Conservation (phyloP, 2,797 vertebrate genomes). For the Peromyscus eremicus region DNA sequence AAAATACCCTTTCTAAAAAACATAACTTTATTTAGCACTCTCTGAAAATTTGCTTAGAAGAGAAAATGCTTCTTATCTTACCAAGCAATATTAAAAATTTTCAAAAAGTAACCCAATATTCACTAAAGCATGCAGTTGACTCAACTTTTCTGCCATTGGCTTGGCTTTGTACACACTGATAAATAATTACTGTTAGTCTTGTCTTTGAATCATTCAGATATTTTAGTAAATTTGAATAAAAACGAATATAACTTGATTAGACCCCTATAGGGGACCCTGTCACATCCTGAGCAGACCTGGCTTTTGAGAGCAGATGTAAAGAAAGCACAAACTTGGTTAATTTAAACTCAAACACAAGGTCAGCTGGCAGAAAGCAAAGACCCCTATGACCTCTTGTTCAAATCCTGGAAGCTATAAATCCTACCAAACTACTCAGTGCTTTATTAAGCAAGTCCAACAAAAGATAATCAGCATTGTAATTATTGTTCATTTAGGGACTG, state of each 20-base stretch:
- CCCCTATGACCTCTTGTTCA: constrained; percentile 76
- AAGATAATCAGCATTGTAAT: constrained; percentile 79
- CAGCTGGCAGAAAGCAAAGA: constrained; percentile 73
- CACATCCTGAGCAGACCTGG: neutral
- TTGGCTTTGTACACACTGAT: neutral
- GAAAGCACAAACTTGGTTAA: constrained; percentile 69
- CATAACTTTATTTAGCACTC: neutral
- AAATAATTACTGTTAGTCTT: neutral
- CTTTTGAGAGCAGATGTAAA: constrained; percentile 59
- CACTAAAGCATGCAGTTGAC: neutral
- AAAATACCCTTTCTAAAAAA: neutral
- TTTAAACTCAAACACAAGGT: constrained; percentile 80
- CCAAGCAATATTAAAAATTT: neutral
- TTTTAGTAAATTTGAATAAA: constrained; percentile 60
- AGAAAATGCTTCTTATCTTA: neutral
- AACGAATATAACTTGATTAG: constrained; percentile 33
- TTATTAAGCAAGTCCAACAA: constrained; percentile 79
- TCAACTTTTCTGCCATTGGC: constrained; percentile 19
- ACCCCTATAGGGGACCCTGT: neutral
- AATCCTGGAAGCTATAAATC: constrained; percentile 81
- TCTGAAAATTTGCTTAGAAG: neutral
- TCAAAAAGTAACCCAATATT: constrained; percentile 7
- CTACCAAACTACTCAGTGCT: constrained; percentile 67
- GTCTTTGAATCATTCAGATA: constrained; percentile 22
- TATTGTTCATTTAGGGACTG: constrained; percentile 74